Base-by-base conservation (phyloP, 2,888 invertebrate genomes). In the Choreutis nemorana region DNA sequence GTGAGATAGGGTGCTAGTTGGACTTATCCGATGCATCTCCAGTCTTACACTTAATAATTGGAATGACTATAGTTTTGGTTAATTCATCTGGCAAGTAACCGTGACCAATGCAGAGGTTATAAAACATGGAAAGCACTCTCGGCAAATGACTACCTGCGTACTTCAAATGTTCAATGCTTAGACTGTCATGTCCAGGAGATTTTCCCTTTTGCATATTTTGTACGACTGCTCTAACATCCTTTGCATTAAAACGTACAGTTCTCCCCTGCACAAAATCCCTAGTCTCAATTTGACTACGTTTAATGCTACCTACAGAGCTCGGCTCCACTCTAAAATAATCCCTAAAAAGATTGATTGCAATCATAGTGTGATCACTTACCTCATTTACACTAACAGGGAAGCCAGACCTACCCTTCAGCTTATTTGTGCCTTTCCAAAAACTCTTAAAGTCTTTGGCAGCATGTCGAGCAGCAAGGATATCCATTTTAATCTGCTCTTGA, bases 401-500 rank as follows among this genome's bases (percentile, higher is more conserved):
- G 8, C 18, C 8, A 18, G 18, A 18, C 8, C 8, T 18, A 18
- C 5, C 18, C 18, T 13, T 14, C 1, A 36, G 6, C n/a, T 34
- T 33, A 11, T 35, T 35, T 2, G 36, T 36, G 4, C 23, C 9
- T 10, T 39, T 35, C 42, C 38, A 42, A 12, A 42, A 42, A 5
- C 26, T 26, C 7, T 13, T 22, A 26, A 39, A 39, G 12, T 39
- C 12, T 7, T 34, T 33, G 2, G 14, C 5, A 9, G 25, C 9
- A 5, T 32, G 23, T 3, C 31, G 25, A 11, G 26, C 9, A 2
- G 39, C 39, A 8, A 41, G 12, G 1, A 37, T 34, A 10, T 38
- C 31, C 33, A 41, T 36, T 32, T 39, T 37, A 12, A 39, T 34
- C 12, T 34, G 29, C 5, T 39, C 31, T 23, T 34, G 31, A 21